Percentiles rank a stretch among this genome's conserved stretches.
Conservation (phyloP, 2,888 invertebrate species). For the Mesochorus sp. region DNA sequence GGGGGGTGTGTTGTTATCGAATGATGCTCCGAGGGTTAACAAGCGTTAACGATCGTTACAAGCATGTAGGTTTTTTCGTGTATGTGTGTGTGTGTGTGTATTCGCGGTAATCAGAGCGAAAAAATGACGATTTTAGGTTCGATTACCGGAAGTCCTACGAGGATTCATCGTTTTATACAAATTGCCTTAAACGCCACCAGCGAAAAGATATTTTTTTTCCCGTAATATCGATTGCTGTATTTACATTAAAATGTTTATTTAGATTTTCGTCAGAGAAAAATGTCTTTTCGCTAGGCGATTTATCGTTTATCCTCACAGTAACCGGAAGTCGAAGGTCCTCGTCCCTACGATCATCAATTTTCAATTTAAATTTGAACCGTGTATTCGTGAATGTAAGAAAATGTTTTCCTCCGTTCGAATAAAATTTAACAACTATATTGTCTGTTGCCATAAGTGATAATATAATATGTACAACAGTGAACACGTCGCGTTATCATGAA, state of each 20-base stretch:
- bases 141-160: slow-evolving; percentile 30
- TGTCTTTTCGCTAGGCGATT: too few relatives aligned
- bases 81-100: slow-evolving; percentile 56
- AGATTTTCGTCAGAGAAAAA: slow-evolving; percentile 46
- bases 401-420: slow-evolving; percentile 42
- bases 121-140: slow-evolving; percentile 46
- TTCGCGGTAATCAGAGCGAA: slow-evolving; percentile 31
- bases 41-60: slow-evolving; percentile 76
- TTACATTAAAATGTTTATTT: slow-evolving; percentile 43
- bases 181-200: slow-evolving; percentile 63
- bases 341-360: too few relatives aligned
- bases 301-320: too few relatives aligned
- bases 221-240: too few relatives aligned
- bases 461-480: slow-evolving; percentile 72
- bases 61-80: too few relatives aligned
- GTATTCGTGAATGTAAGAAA: slow-evolving; percentile 24
- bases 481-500: slow-evolving; percentile 75
- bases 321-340: too few relatives aligned
- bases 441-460: slow-evolving; percentile 67
- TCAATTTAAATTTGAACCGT: slow-evolving; percentile 37
- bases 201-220: slow-evolving; percentile 64
- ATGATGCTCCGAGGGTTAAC: too few relatives aligned
- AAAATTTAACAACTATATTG: slow-evolving; percentile 67
- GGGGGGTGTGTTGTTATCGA: slow-evolving; percentile 73
- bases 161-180: slow-evolving; percentile 56